Base-by-base conservation (phyloP, 2,113 vertebrate genomes). In the Hippopotamus amphibius region DNA sequence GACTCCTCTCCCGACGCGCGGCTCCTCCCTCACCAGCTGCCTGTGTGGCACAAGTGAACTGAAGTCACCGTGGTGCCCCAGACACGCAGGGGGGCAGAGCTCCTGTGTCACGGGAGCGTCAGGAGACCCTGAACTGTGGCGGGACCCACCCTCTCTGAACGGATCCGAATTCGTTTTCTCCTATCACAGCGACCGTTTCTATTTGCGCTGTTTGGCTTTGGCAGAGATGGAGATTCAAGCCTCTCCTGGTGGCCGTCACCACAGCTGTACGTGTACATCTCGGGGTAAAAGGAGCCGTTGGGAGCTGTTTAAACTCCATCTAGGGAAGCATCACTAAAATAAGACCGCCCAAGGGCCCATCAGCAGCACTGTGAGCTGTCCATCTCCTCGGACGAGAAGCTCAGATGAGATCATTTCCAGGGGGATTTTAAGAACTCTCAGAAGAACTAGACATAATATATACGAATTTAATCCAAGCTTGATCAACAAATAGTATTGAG, bases 1-100 rank as follows among this genome's bases (percentile, higher is more conserved):
- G 46, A 41, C 24, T 76, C 53, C 68, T 88, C 72, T 48, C 21
- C 48, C 53, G 63, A 10, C 0, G n/a, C 57, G 90, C 84, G 48
- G 74, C 48, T 9, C 48, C 95, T 68, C 63, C 83, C 88, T 90
- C 63, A 41, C 48, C 81, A 93, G 92, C 63, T 81, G 63, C 43
- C 59, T n/a, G 3, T 33, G 59, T 26, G 57, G 92, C 80, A 84
- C 46, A 89, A 80, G 37, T n/a, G 53, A 93, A 76, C 94, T 84
- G 7, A 50, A 81, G 65, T 88, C 86, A 92, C 7, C 37, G 46
- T 19, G 14, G 26, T 16, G 65, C n/a, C 77, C 90, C 66, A 15
- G 76, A 77, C 0, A 12, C n/a, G 28, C 43, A 53, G 24, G 28
- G 59, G 11, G 21, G 50, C 81, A 1, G 3, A 66, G 37, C 11